Conservation (phyloP, 2,888 invertebrate genomes). For the Pegoplata infirma region DNA sequence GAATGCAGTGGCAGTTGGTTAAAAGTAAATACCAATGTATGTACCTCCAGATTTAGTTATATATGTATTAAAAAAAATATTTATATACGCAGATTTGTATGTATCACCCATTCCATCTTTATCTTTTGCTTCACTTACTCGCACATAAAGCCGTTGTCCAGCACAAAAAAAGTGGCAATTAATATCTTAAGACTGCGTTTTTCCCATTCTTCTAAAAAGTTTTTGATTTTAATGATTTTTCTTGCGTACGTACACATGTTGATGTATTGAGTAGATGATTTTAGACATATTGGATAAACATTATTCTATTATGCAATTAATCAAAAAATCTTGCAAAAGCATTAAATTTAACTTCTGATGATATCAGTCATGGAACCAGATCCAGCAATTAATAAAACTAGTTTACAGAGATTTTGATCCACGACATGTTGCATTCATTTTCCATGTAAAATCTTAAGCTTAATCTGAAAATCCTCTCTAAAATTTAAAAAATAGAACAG, state of each 20-base stretch:
- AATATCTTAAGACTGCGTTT: slow-evolving; percentile 47
- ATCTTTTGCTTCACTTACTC: slow-evolving; percentile 13
- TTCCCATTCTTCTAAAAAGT: slow-evolving; percentile 21
- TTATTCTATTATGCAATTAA: too few relatives aligned
- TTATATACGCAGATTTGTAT: background rate
- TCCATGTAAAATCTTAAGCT: too few relatives aligned
- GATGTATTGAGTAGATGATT: background rate
- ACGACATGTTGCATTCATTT: too few relatives aligned
- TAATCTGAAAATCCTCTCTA: too few relatives aligned
- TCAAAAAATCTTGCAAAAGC: too few relatives aligned
- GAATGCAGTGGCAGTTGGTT: background rate
- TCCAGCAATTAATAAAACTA: too few relatives aligned
- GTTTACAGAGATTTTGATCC: too few relatives aligned
- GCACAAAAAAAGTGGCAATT: slow-evolving; percentile 24
- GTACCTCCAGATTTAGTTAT: background rate
- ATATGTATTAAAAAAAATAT: too few relatives aligned
- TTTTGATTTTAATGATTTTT: slow-evolving; percentile 44
- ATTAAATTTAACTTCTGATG: too few relatives aligned
- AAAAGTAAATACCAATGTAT: background rate
- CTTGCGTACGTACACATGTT: slow-evolving; percentile 1
- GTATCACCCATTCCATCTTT: slow-evolving; percentile 24
- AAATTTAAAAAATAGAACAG: too few relatives aligned
- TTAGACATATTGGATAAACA: too few relatives aligned
- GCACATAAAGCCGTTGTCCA: slow-evolving; percentile 8
- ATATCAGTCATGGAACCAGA: too few relatives aligned